Base-by-base conservation (phyloP, 2,113 vertebrate species). In the Clinocottus analis region DNA sequence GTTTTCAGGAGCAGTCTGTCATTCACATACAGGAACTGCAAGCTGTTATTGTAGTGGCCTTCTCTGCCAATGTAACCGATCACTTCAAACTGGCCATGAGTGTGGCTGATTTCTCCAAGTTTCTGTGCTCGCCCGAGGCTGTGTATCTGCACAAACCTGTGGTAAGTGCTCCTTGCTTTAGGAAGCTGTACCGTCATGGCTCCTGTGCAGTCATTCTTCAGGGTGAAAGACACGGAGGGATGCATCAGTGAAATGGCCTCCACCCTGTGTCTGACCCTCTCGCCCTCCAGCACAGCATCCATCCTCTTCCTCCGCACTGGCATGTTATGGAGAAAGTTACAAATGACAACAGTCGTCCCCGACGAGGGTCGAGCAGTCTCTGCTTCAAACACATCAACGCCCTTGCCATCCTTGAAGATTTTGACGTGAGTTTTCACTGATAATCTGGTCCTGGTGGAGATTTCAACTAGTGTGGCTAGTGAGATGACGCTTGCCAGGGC, bases 21-120 rank as follows among this genome's bases (percentile, higher is more conserved):
- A 43, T 99, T 99, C 10, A 99, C 96, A 75, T 96, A 99, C 51
- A 99, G 87, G 89, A 96, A 98, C 85, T 99, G 98, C 77, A 98
- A 93, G 86, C 93, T 96, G 88, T 94, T 97, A 90, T 96, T 99
- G 88, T 99, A 98, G 90, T 99, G 97, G 27, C 97, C 96, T 85
- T 98, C 97, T 53, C 87, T 94, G 74, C 97, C 96, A 41, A 99
- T 94, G 87, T 95, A 92, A 21, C 98, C 98, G 1, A 3, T 92
- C 41, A 98, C 89, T 58, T 96, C 93, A 93, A 97, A 97, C 67
- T 92, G 94, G 19, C 89, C 91, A 31, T 85, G 94, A 0, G 87
- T 90, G 91, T 96, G 87, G 49, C 87, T 87, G 71, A 99, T 91
- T 91, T 97, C 96, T 85, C 94, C 78, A 53, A 99, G 93, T 78